These are phyloP conservation scores for Ancistrus triradiatus DNA, from an alignment of 2,113 vertebrate genomes.

Conservation along the genomic window DNA sequence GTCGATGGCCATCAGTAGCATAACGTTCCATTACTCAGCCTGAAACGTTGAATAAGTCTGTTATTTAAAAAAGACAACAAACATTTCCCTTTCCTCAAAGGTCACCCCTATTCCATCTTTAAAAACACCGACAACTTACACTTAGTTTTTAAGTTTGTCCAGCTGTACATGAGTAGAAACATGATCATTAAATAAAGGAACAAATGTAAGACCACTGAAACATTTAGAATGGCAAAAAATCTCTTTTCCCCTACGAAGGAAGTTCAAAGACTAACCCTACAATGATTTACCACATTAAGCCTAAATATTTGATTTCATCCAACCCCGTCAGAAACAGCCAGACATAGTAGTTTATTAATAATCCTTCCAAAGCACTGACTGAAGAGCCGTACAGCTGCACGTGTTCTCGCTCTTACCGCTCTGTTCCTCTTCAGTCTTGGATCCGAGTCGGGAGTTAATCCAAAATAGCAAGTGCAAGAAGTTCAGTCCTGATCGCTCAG, in stretches of 20 bases:
- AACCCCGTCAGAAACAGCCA: slow-evolving; percentile 10
- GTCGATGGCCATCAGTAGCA: not conserved
- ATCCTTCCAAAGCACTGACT: slow-evolving; percentile 10
- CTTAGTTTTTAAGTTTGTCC: slow-evolving; percentile 18
- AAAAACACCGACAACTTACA: not conserved
- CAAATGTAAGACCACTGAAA: slow-evolving; percentile 11
- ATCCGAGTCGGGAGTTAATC: slow-evolving; percentile 21
- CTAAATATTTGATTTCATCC: slow-evolving; percentile 21
- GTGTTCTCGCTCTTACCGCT: not conserved
- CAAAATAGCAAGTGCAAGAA: slow-evolving; percentile 26
- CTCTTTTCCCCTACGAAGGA: not conserved
- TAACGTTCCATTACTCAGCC: not conserved
- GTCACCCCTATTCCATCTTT: not conserved
- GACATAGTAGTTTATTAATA: slow-evolving; percentile 17
- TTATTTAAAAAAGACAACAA: not conserved
- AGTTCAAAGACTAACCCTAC: slow-evolving; percentile 9
- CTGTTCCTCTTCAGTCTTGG: slow-evolving; percentile 5
- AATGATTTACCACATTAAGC: slow-evolving; percentile 27
- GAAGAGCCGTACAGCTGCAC: slow-evolving; percentile 9
- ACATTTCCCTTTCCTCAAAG: too few relatives aligned
- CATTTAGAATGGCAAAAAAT: not conserved
- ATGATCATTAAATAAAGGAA: slow-evolving; percentile 4
- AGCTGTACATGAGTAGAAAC: not conserved
- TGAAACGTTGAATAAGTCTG: not conserved
- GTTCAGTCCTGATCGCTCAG: not conserved